Evolutionary conservation across 2,113 vertebrate genomes (phyloP).

Genomic region (human (Homo sapiens)): DNA sequence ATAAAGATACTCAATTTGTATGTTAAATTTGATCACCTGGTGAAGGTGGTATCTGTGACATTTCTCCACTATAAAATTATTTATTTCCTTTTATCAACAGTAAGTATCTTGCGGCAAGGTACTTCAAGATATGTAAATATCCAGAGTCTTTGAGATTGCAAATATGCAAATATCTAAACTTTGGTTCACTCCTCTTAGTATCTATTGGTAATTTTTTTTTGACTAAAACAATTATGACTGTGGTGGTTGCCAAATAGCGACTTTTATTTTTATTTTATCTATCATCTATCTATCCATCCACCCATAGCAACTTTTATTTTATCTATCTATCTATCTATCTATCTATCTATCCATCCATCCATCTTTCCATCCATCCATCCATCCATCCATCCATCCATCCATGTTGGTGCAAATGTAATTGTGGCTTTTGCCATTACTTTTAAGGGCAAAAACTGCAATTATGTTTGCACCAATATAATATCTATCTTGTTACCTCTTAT

Average conservation of each 20-base stretch:
- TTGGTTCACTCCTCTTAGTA: background rate
- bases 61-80: background rate
- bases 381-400: no score
- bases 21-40: background rate
- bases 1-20: background rate
- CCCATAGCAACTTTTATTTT: no score
- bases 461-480: no score
- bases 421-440: no score
- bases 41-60: background rate
- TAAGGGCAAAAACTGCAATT: no score
- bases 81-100: background rate
- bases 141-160: background rate
- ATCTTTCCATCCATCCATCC: no score
- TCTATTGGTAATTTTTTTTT: background rate
- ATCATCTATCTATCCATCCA: no score
- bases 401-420: no score
- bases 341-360: no score
- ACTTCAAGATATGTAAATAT: background rate
- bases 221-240: background rate
- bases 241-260: background rate
- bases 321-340: no score
- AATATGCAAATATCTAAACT: background rate
- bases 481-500: background rate
- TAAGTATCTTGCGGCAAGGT: background rate
- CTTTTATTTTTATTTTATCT: background rate